These are phyloP conservation scores for Xanthorhoe spadicearia DNA, from an alignment of 2,888 invertebrate species.

Conservation along the genomic window DNA sequence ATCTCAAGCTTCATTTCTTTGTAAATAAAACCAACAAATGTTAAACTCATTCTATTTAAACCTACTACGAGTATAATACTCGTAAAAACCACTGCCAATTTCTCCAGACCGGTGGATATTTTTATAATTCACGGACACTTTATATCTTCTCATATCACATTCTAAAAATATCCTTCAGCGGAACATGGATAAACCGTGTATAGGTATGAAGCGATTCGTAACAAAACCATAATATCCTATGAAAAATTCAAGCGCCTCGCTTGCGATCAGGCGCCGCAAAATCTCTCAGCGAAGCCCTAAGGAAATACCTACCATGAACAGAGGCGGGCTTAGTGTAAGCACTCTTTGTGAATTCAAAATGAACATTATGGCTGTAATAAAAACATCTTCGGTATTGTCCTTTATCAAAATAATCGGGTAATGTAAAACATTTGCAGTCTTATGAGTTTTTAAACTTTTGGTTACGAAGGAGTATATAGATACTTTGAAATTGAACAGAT, in stretches of 20 bases:
- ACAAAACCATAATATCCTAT: slow-evolving; percentile 51
- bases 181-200: slow-evolving; percentile 35
- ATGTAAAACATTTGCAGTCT: background rate
- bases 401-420: background rate
- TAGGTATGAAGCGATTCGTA: slow-evolving; percentile 39
- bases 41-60: background rate
- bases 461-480: background rate
- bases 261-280: slow-evolving; percentile 51
- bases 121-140: background rate
- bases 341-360: slow-evolving; percentile 7
- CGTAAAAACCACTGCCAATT: background rate
- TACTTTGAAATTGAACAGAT: background rate
- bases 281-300: slow-evolving; percentile 50
- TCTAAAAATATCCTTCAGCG: slow-evolving; percentile 15
- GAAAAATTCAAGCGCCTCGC: slow-evolving; percentile 52
- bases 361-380: background rate
- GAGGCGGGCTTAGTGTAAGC: slow-evolving; percentile 27
- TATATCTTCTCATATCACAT: background rate
- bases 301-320: slow-evolving; percentile 45
- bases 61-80: background rate
- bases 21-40: background rate
- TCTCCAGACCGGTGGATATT: background rate
- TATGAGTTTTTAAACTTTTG: background rate
- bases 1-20: slow-evolving; percentile 16
- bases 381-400: background rate